Percentiles rank a stretch among this genome's conserved stretches.
phyloP scores from a whole-genome alignment of 2,888 invertebrate species.

The Chrysolina oricalcia region DNA sequence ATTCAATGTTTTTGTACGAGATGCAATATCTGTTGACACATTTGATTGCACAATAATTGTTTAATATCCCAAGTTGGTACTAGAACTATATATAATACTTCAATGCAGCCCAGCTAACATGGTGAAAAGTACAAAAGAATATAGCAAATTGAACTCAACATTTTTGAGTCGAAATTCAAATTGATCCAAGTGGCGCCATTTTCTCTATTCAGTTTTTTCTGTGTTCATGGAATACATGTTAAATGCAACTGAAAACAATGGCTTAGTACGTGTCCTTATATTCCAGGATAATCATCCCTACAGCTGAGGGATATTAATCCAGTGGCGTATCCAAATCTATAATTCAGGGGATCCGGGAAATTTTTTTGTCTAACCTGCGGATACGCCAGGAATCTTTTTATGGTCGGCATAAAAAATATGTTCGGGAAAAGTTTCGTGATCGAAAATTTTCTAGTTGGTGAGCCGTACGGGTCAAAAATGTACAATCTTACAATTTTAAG shows the following conservation, averaged over 20 bases:
- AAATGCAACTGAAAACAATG: constrained; percentile 3
- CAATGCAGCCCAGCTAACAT: too few species aligned
- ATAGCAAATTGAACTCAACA: not conserved
- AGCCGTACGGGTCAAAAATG: constrained; percentile 60
- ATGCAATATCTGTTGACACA: too few species aligned
- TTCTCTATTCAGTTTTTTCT: too few species aligned
- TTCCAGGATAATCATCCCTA: not conserved
- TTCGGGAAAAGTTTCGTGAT: constrained; percentile 13
- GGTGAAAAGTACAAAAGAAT: not conserved
- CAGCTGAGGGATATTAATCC: constrained; percentile 1
- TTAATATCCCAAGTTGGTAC: too few species aligned
- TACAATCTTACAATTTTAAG: constrained; percentile 61
- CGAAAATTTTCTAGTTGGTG: constrained; percentile 33
- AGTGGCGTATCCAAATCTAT: not conserved
- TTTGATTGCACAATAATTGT: too few species aligned
- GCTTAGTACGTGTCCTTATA: not conserved
- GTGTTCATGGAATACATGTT: not conserved
- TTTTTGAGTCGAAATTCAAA: not conserved
- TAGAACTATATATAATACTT: too few species aligned
- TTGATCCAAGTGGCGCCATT: too few species aligned
- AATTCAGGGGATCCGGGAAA: not conserved
- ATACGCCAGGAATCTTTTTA: constrained; percentile 7
- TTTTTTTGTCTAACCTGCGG: not conserved
- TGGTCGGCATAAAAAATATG: not conserved
- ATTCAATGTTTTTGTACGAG: too few species aligned